Percentiles rank a stretch among this genome's conserved stretches.
Evolutionary conservation across 2,113 vertebrate species (phyloP).

Genomic region (Podocnemis expansa): DNA sequence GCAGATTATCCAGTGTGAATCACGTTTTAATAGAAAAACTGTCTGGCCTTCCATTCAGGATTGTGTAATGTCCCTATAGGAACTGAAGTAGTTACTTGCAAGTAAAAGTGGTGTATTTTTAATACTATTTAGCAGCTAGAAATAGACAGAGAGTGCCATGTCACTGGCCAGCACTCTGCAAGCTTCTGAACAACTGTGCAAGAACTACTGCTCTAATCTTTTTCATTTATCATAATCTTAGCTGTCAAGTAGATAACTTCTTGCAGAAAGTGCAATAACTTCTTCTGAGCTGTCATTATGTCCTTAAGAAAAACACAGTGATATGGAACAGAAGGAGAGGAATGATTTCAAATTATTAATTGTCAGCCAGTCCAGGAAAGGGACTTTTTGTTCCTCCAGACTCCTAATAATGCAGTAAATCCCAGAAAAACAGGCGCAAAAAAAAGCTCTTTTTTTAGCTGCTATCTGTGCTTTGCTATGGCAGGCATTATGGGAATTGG

Average conservation of each 20-base stretch:
- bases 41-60: neutral
- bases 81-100: neutral
- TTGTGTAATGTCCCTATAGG: neutral
- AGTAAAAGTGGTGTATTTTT: neutral
- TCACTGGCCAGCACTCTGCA: neutral
- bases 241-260: neutral
- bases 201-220: neutral
- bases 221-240: neutral
- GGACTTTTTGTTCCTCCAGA: neutral
- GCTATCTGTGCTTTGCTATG: neutral
- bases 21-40: neutral
- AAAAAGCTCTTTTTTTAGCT: neutral
- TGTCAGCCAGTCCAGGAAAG: neutral
- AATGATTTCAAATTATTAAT: neutral
- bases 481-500: neutral
- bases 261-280: no score
- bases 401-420: neutral
- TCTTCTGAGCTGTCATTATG: neutral
- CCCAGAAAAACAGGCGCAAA: neutral
- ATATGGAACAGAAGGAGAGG: neutral
- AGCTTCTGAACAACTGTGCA: neutral
- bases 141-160: neutral
- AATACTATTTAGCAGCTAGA: neutral
- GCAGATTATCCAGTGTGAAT: neutral
- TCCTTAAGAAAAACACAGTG: neutral